Evolutionary conservation across 2,113 vertebrate species (phyloP).

Genomic region (Terrapene triunguis): DNA sequence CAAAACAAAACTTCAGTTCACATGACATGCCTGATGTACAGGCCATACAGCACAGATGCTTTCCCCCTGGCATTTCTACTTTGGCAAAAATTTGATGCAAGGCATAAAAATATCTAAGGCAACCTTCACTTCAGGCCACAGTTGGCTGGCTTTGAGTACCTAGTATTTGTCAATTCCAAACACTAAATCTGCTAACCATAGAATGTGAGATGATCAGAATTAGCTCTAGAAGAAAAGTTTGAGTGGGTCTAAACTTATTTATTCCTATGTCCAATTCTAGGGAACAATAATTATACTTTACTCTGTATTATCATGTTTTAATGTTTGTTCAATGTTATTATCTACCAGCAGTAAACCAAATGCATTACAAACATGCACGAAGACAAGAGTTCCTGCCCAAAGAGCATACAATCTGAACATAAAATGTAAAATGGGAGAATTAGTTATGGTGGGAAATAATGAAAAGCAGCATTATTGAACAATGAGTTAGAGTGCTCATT

Average conservation of each 20-base stretch:
- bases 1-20: not conserved
- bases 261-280: not conserved
- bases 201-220: constrained; percentile 44
- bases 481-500: not conserved
- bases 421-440: not conserved
- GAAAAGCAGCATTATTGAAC: not conserved
- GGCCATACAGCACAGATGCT: not conserved
- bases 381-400: not conserved
- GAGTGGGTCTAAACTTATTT: not conserved
- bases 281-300: not conserved
- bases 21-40: not conserved
- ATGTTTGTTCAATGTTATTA: not conserved
- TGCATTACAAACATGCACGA: not conserved
- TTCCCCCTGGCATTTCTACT: constrained; percentile 27
- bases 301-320: not conserved
- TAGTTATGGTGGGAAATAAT: not conserved
- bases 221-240: constrained; percentile 32
- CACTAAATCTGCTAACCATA: constrained; percentile 17
- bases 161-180: constrained; percentile 33
- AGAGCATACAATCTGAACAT: not conserved
- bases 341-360: not conserved
- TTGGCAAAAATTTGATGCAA: constrained; percentile 54
- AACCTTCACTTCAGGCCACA: constrained; percentile 36
- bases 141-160: constrained; percentile 3
- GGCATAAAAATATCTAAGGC: constrained; percentile 46